These are phyloP conservation scores for Arenaria interpres DNA, from an alignment of 2,113 vertebrate genomes.

Conservation along the genomic window DNA sequence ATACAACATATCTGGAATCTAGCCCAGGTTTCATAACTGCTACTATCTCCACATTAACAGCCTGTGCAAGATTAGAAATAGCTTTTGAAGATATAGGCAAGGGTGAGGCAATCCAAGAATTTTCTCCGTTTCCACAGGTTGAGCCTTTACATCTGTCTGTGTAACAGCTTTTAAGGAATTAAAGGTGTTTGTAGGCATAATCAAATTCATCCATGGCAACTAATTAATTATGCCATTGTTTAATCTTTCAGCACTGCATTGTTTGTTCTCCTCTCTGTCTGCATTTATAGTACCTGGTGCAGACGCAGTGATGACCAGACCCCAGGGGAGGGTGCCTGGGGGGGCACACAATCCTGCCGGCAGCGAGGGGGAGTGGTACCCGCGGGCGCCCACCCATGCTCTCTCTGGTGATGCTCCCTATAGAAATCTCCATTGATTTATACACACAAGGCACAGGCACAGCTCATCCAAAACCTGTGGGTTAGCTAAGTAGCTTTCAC, in stretches of 20 bases:
- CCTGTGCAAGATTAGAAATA: constrained; percentile 47
- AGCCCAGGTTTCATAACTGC: constrained; percentile 54
- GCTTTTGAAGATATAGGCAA: constrained; percentile 47
- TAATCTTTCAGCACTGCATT: background rate
- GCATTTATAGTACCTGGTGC: background rate
- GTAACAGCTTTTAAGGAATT: constrained; percentile 33
- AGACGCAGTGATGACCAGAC: background rate
- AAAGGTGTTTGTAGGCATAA: constrained; percentile 39
- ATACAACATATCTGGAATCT: constrained; percentile 63
- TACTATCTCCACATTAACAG: constrained; percentile 61
- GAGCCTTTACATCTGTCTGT: constrained; percentile 32
- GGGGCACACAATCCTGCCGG: background rate
- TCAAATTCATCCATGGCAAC: constrained; percentile 15
- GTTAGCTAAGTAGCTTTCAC: background rate
- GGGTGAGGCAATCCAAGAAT: constrained; percentile 57
- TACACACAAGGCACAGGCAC: background rate
- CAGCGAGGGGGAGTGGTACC: background rate
- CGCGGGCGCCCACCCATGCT: background rate
- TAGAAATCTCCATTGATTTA: background rate
- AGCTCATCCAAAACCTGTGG: background rate
- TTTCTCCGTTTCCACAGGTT: constrained; percentile 50
- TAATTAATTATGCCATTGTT: background rate
- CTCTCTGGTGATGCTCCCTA: background rate
- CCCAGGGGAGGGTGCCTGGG: background rate
- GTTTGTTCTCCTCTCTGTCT: background rate